Evolutionary conservation across 2,888 invertebrate genomes (phyloP).

Genomic region (Eurytoma adleriae): DNA sequence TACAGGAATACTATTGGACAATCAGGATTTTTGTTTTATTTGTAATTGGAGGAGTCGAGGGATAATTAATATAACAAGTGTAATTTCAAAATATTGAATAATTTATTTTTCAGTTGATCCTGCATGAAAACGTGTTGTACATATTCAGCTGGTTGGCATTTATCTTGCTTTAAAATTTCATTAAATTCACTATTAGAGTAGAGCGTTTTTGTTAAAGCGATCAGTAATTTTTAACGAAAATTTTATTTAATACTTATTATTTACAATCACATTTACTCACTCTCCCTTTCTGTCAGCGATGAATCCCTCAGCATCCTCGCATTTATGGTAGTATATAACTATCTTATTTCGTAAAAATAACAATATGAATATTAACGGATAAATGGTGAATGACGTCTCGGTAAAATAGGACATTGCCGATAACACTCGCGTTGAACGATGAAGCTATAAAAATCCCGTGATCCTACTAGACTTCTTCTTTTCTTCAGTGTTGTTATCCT

Average conservation of each 20-base stretch:
- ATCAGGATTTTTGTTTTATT: slow-evolving; percentile 37
- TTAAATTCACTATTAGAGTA: slow-evolving; percentile 36
- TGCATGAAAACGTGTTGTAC: slow-evolving; percentile 39
- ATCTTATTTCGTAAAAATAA: slow-evolving; percentile 43
- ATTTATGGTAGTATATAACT: slow-evolving; percentile 25
- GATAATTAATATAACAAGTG: slow-evolving; percentile 43
- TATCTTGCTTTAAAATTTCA: slow-evolving; percentile 45
- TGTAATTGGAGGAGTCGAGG: slow-evolving; percentile 8
- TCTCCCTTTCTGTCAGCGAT: slow-evolving; percentile 47
- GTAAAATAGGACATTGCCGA: slow-evolving; percentile 31
- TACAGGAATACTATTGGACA: slow-evolving; percentile 37
- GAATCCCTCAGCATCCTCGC: slow-evolving; percentile 48
- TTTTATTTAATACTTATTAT: slow-evolving; percentile 19
- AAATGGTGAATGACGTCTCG: slow-evolving; percentile 38
- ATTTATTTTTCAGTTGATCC: slow-evolving; percentile 52
- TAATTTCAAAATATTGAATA: slow-evolving; percentile 57
- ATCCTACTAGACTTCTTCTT: slow-evolving; percentile 33
- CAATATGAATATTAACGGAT: slow-evolving; percentile 43
- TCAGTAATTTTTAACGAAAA: slow-evolving; percentile 25
- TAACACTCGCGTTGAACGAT: neutral
- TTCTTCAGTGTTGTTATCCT: slow-evolving; percentile 11
- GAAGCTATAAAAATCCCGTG: slow-evolving; percentile 7
- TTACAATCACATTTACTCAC: slow-evolving; percentile 45
- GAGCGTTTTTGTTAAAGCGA: slow-evolving; percentile 10
- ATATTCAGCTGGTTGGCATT: slow-evolving; percentile 46